Conservation (phyloP, 2,797 vertebrate genomes). For the Megalops cyprinoides region DNA sequence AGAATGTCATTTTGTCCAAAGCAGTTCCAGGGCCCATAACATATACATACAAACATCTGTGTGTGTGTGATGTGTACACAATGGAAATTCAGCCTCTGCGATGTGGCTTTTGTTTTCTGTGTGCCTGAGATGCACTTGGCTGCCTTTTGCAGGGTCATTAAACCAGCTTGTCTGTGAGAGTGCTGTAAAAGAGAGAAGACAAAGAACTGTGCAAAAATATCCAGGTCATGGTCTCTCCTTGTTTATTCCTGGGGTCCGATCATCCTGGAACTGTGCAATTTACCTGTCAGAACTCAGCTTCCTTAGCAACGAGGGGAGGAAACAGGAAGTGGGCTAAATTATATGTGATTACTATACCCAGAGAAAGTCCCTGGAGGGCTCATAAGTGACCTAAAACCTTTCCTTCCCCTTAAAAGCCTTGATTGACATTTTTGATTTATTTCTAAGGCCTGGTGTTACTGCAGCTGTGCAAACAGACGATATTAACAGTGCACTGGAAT, state of each 20-base stretch:
- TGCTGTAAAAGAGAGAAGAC: neutral
- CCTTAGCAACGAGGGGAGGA: slow-evolving; percentile 20
- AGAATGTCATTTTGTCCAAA: neutral
- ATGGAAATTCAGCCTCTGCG: neutral
- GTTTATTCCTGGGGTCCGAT: slow-evolving; percentile 15
- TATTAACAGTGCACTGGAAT: slow-evolving; percentile 12
- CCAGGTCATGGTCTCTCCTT: neutral
- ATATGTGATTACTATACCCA: neutral
- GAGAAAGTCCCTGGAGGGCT: neutral
- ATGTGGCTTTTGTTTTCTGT: neutral
- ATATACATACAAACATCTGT: neutral
- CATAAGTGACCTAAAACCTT: slow-evolving; percentile 19
- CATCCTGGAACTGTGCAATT: neutral
- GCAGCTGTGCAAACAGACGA: slow-evolving; percentile 42
- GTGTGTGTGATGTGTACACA: neutral
- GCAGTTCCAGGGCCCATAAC: neutral
- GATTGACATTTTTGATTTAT: slow-evolving; percentile 37
- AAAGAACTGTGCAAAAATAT: slow-evolving; percentile 13
- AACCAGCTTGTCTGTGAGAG: neutral
- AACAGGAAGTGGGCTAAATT: slow-evolving; percentile 23
- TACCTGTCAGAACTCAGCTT: slow-evolving; percentile 24
- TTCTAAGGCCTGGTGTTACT: slow-evolving; percentile 32
- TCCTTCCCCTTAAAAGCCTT: slow-evolving; percentile 13
- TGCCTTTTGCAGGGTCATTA: neutral
- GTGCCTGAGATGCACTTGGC: neutral